phyloP scores from a whole-genome alignment of 2,113 vertebrate genomes.

The Caretta caretta region DNA sequence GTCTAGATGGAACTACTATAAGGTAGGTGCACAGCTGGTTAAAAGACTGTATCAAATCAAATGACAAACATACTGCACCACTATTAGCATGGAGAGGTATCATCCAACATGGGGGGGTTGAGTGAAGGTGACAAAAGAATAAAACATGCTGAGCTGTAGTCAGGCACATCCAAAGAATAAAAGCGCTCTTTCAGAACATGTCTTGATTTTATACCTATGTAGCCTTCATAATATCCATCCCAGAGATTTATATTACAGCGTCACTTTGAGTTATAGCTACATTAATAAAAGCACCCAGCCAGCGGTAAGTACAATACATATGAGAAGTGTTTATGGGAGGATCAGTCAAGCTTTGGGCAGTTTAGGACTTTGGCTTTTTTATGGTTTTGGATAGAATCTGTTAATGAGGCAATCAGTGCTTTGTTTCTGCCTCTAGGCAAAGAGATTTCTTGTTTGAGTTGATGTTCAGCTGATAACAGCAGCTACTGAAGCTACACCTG shows the following conservation, averaged over 20 bases:
- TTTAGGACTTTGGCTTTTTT: constrained; percentile 31
- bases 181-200: neutral
- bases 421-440: constrained; percentile 52
- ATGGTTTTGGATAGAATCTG: constrained; percentile 45
- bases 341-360: constrained; percentile 50
- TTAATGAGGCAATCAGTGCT: constrained; percentile 60
- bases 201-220: neutral
- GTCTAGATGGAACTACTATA: no score
- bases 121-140: no score
- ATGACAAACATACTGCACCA: no score
- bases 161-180: no score
- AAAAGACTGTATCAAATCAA: no score
- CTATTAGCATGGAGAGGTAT: no score
- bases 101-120: no score
- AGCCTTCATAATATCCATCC: constrained; percentile 27
- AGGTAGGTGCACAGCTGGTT: no score
- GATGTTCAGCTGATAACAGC: constrained; percentile 34
- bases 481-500: no score
- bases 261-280: constrained; percentile 62
- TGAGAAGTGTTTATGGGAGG: constrained; percentile 56
- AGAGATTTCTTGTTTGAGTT: constrained; percentile 5
- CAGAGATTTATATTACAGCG: constrained; percentile 45
- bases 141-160: no score
- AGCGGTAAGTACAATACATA: constrained; percentile 52
- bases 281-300: constrained; percentile 45